Evolutionary conservation across 30 jellyfish, hydroid and myxozoan species (phyloP).

Genomic region (Clytia hemisphaerica): DNA sequence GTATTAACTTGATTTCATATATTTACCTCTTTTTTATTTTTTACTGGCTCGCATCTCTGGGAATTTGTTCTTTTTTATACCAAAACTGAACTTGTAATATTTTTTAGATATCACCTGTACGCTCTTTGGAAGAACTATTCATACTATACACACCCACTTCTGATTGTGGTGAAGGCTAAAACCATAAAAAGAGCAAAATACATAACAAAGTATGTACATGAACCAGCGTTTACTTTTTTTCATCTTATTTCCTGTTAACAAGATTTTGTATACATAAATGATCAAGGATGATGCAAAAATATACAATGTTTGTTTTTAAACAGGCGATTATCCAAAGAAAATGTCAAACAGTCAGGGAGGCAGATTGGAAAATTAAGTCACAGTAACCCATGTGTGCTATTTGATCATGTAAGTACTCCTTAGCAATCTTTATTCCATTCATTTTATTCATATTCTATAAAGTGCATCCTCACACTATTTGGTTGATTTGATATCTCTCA

Average conservation of each 20-base stretch:
- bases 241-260: not conserved
- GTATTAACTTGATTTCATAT: too few relatives aligned
- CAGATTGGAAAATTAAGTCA: slow-evolving; percentile 96
- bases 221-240: not conserved
- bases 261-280: not conserved
- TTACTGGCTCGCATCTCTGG: too few relatives aligned
- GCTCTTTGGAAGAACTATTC: slow-evolving; percentile 82
- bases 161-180: slow-evolving; percentile 72
- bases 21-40: too few relatives aligned
- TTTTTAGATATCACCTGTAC: slow-evolving; percentile 68
- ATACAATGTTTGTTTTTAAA: not conserved
- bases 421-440: too few relatives aligned
- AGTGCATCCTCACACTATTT: too few relatives aligned
- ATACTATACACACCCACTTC: slow-evolving; percentile 62
- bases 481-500: not conserved
- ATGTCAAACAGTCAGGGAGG: slow-evolving; percentile 89
- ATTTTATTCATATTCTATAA: too few relatives aligned
- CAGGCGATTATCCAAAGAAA: slow-evolving; percentile 91
- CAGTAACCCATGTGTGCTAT: slow-evolving; percentile 83
- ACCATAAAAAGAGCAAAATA: slow-evolving; percentile 79
- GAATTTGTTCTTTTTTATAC: too few relatives aligned
- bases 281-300: not conserved
- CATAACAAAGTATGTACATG: slow-evolving; percentile 68
- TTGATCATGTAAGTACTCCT: slow-evolving; percentile 71
- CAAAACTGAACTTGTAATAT: not conserved